phyloP scores from a whole-genome alignment of 2,113 vertebrate genomes.

The Notothenia rossii region DNA sequence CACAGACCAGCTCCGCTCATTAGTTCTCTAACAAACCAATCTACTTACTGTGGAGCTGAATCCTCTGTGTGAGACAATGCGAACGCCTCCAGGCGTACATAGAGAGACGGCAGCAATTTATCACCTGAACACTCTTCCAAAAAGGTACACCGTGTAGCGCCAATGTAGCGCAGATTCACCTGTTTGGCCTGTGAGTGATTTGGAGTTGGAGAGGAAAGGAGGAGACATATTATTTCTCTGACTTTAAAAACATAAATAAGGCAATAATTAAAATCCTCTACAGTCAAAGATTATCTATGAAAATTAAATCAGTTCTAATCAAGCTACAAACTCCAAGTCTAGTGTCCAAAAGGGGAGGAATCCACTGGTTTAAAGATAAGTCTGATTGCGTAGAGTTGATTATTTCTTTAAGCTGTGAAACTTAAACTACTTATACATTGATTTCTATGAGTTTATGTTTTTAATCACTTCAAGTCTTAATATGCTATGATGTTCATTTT shows the following conservation, averaged over 20 bases:
- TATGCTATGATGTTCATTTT: too few species aligned
- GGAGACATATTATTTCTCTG: background rate
- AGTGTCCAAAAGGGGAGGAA: too few species aligned
- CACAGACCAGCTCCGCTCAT: constrained; percentile 36
- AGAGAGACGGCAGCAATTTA: constrained; percentile 8
- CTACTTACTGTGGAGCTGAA: constrained; percentile 23
- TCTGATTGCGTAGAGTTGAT: too few species aligned
- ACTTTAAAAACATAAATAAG: background rate
- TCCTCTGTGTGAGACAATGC: constrained; percentile 12
- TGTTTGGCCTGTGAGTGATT: background rate
- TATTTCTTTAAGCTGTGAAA: too few species aligned
- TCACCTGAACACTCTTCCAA: background rate
- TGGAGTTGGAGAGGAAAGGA: background rate
- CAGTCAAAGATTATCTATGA: background rate
- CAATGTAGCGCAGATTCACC: background rate
- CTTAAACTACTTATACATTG: too few species aligned
- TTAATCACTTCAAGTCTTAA: too few species aligned
- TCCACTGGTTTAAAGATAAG: too few species aligned
- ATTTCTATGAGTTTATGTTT: too few species aligned
- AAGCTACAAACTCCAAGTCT: too few species aligned
- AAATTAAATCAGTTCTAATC: too few species aligned
- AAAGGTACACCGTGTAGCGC: background rate
- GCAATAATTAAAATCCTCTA: background rate
- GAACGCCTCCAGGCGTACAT: background rate
- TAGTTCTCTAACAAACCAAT: constrained; percentile 47